Percentiles rank a stretch among this genome's conserved stretches.
Conservation (phyloP, 2,113 vertebrate species). For the Phrynosoma platyrhinos region DNA sequence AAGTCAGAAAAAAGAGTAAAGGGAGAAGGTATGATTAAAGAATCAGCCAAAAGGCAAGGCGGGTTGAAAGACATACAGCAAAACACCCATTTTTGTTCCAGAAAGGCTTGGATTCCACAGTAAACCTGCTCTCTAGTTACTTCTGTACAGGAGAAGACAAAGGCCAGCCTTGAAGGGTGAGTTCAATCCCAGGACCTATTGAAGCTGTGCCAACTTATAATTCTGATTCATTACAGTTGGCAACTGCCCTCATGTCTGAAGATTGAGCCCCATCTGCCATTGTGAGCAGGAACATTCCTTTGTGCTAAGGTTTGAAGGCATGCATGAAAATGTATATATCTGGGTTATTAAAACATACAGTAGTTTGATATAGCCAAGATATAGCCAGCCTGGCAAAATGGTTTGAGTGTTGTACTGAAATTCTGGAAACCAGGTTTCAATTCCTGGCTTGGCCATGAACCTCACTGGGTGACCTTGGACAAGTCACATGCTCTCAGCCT, state of each 20-base stretch:
- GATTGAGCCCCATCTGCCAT: no score
- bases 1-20: not conserved
- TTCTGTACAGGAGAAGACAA: not conserved
- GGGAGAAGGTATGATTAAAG: not conserved
- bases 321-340: not conserved
- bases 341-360: not conserved
- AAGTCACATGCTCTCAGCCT: no score
- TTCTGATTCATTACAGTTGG: not conserved
- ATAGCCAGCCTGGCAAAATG: no score
- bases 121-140: not conserved
- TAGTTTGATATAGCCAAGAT: no score
- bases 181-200: not conserved
- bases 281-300: not conserved
- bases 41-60: not conserved
- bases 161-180: not conserved
- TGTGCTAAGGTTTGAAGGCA: not conserved
- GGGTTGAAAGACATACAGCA: no score
- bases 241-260: not conserved
- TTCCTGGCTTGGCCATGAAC: no score
- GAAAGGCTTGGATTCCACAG: not conserved
- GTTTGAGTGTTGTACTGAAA: not conserved
- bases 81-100: not conserved
- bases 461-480: no score
- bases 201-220: not conserved
- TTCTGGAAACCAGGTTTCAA: no score